phyloP scores from a whole-genome alignment of 2,113 vertebrate species.

The Xyrauchen texanus region DNA sequence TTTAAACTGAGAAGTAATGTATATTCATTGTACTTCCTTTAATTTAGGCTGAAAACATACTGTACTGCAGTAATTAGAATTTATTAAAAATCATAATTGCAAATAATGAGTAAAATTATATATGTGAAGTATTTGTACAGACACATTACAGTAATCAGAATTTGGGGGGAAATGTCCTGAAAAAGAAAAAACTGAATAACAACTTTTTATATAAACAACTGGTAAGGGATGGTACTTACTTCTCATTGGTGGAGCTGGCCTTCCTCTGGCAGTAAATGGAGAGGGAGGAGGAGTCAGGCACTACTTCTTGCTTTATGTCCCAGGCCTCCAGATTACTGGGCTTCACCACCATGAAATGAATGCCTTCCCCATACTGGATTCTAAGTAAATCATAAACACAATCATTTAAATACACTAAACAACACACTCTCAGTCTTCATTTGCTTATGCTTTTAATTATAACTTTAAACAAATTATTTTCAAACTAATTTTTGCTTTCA shows the following conservation, averaged over 20 bases:
- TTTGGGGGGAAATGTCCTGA: no score
- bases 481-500: no score
- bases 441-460: not conserved
- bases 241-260: slow-evolving; percentile 70
- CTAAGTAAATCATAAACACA: slow-evolving; percentile 64
- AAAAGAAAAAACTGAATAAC: no score
- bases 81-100: no score
- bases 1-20: no score
- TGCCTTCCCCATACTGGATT: slow-evolving; percentile 85
- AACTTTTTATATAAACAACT: no score
- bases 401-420: slow-evolving; percentile 10
- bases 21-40: no score
- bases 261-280: slow-evolving; percentile 85
- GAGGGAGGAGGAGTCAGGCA: slow-evolving; percentile 74
- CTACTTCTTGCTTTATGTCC: slow-evolving; percentile 91
- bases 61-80: no score
- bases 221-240: slow-evolving; percentile 70
- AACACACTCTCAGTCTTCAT: not conserved
- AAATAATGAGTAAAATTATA: no score
- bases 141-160: no score
- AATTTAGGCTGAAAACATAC: no score
- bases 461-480: not conserved
- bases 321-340: slow-evolving; percentile 84
- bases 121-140: no score
- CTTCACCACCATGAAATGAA: slow-evolving; percentile 83